phyloP scores from a whole-genome alignment of 2,888 invertebrate genomes.

The Micoletzkya japonica region DNA sequence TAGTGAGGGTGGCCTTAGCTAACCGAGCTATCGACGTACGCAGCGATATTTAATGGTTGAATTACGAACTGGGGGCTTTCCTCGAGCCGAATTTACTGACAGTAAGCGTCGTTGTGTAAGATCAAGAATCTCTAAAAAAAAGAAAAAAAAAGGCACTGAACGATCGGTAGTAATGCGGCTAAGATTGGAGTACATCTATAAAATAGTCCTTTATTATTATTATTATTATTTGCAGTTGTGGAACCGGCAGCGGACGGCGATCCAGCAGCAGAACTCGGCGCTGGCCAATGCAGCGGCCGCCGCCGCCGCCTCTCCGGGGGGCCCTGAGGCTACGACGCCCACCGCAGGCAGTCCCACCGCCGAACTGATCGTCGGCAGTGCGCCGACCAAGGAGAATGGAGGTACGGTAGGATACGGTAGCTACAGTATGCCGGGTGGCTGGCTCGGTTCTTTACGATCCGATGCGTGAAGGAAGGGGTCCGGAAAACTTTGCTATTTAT shows the following conservation, averaged over 20 bases:
- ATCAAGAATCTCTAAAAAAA: neutral
- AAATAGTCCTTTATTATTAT: slow-evolving; percentile 1
- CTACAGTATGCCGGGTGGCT: neutral
- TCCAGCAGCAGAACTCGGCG: too few relatives aligned
- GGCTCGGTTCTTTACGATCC: too few relatives aligned
- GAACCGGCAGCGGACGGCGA: slow-evolving; percentile 13
- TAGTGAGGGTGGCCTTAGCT: too few relatives aligned
- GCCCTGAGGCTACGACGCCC: neutral
- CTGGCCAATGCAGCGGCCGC: neutral
- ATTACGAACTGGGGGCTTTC: too few relatives aligned
- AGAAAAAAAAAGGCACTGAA: neutral
- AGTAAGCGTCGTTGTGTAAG: too few relatives aligned
- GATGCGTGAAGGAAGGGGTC: too few relatives aligned
- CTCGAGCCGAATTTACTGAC: too few relatives aligned
- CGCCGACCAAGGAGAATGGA: slow-evolving; percentile 25
- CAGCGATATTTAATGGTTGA: too few relatives aligned
- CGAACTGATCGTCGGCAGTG: slow-evolving; percentile 8
- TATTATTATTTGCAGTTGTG: neutral
- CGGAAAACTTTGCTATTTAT: too few relatives aligned
- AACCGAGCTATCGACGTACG: too few relatives aligned
- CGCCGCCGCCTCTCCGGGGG: neutral
- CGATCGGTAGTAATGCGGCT: neutral
- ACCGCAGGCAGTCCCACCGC: too few relatives aligned
- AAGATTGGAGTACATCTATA: neutral
- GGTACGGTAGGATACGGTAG: neutral